phyloP scores from a whole-genome alignment of 2,113 vertebrate genomes.

The Microtus oregoni region DNA sequence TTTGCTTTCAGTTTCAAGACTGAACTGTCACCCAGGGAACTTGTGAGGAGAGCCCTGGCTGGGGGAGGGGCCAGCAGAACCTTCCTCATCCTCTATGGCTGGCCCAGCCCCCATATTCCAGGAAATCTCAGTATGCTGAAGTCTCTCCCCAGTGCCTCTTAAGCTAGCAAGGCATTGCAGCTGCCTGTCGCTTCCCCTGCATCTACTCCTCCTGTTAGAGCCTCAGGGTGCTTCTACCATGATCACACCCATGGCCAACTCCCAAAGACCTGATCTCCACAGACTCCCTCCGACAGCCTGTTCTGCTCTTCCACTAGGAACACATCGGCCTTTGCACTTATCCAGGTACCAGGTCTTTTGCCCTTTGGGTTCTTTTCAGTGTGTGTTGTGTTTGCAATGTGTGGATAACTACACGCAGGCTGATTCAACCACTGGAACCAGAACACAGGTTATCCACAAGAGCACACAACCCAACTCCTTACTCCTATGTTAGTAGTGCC shows the following conservation, averaged over 20 bases:
- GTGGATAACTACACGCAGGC: not conserved
- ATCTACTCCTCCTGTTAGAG: not conserved
- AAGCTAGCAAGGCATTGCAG: not conserved
- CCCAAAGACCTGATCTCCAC: not conserved
- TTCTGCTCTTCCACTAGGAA: not conserved
- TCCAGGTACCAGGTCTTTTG: not conserved
- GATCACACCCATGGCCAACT: not conserved
- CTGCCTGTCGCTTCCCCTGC: not conserved
- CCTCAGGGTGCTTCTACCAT: not conserved
- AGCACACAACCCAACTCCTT: not conserved
- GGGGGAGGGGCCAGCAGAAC: constrained; percentile 49
- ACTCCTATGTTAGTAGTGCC: not conserved
- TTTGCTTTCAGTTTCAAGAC: constrained; percentile 82
- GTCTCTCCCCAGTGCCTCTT: not conserved
- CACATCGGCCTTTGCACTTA: not conserved
- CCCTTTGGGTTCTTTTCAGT: not conserved
- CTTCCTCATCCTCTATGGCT: constrained; percentile 47
- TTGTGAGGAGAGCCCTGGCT: constrained; percentile 56
- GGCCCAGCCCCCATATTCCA: constrained; percentile 54
- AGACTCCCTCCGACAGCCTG: not conserved
- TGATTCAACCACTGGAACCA: not conserved
- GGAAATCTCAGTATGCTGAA: constrained; percentile 55
- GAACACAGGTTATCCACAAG: not conserved
- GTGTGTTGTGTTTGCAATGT: not conserved
- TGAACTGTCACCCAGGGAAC: constrained; percentile 78